Conservation (phyloP, 1,140 invertebrate species). For the Temnothorax curvispinosus region DNA sequence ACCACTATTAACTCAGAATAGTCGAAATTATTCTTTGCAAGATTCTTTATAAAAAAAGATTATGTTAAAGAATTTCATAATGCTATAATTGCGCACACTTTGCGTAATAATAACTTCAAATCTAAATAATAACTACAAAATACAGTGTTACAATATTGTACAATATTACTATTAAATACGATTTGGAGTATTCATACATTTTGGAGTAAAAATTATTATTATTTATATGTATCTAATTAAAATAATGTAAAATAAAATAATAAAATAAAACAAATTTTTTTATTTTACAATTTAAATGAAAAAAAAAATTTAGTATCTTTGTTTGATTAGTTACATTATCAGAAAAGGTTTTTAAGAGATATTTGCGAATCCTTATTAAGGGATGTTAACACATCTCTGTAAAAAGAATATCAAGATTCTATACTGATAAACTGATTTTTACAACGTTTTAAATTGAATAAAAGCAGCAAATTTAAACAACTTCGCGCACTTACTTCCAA, state of each 20-base stretch:
- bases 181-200: background rate
- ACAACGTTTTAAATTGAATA: background rate
- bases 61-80: slow-evolving; percentile 19
- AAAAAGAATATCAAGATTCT: background rate
- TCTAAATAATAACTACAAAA: background rate
- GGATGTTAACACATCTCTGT: background rate
- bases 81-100: background rate
- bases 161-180: background rate
- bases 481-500: background rate
- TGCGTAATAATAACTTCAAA: slow-evolving; percentile 3
- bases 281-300: background rate
- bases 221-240: background rate
- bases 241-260: background rate
- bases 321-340: background rate
- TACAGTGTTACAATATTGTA: background rate
- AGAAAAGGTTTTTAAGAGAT: background rate
- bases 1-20: slow-evolving; percentile 44
- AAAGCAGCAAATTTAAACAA: background rate
- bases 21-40: slow-evolving; percentile 21
- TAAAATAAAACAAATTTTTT: background rate
- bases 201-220: background rate
- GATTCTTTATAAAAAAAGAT: slow-evolving; percentile 23
- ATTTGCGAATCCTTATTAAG: background rate
- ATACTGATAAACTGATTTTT: background rate
- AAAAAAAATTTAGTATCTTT: background rate